A percentile compares a stretch with the other conserved stretches of the same genome.
These are phyloP conservation scores for Anguilla marmorata DNA, from an alignment of 2,797 vertebrate species.

Conservation along the genomic window DNA sequence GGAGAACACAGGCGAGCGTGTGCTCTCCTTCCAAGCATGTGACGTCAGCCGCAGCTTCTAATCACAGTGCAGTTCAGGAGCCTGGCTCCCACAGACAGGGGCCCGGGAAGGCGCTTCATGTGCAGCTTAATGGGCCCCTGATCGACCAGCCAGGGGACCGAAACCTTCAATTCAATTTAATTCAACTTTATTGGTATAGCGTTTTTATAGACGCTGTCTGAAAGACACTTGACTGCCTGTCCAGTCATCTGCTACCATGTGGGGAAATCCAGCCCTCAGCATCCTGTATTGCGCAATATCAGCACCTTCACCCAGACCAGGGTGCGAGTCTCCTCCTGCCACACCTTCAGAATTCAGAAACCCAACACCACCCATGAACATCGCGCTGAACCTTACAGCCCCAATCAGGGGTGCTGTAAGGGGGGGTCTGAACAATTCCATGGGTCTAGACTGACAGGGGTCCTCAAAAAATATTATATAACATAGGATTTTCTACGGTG, in stretches of 20 bases:
- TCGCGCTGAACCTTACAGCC: neutral
- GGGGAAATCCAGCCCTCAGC: neutral
- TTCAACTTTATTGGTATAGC: too few species aligned
- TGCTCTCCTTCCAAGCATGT: neutral
- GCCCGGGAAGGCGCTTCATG: neutral
- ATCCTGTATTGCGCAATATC: neutral
- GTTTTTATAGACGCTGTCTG: too few species aligned
- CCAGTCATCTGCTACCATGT: neutral
- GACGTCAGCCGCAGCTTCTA: neutral
- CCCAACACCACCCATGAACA: conserved; percentile 12
- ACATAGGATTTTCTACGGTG: neutral
- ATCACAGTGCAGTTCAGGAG: neutral
- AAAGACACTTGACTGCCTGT: too few species aligned
- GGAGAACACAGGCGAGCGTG: neutral
- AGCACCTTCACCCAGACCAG: neutral
- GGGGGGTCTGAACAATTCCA: neutral
- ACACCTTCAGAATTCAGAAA: conserved; percentile 5
- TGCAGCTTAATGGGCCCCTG: neutral
- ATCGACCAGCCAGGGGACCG: neutral
- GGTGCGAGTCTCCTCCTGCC: neutral
- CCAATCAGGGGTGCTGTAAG: neutral
- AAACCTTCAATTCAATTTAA: neutral
- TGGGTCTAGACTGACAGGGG: neutral
- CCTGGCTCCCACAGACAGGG: neutral
- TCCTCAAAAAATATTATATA: neutral